Base-by-base conservation (phyloP, 2,888 invertebrate genomes). In the Doris montereyensis region DNA sequence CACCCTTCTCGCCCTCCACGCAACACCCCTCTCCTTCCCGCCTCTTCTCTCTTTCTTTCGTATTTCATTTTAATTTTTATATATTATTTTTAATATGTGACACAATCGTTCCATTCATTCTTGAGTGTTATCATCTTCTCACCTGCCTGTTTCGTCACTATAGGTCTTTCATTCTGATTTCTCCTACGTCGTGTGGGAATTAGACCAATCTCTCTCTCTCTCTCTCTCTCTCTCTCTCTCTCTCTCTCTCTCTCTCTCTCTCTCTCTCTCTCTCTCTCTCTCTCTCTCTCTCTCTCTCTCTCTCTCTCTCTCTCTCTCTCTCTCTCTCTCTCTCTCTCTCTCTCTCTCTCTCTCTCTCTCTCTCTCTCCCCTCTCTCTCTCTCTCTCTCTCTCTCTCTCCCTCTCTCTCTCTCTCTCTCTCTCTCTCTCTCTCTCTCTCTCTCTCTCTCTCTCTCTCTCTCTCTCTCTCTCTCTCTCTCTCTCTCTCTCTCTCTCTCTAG, bases 261-360 rank as follows among this genome's bases (percentile, higher is more conserved):
- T 10, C 52, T 10, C 52, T 10, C 52, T 10, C 52, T 10, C 52
- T 10, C 52, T 10, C 52, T 10, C 5, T 10, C 52, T 10, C 52
- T 10, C 52, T 10, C 52, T 41, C 52, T 10, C 52, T 41, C 52
- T 41, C 52, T 41, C 52, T 41, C 52, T 41, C 8, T 41, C 52
- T 41, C 52, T 41, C 52, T 41, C 52, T 17, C 52, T 17, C 52
- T 10, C 52, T 17, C 52, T 41, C 52, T 41, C 52, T 41, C 52
- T 41, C 52, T 41, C 52, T 41, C 5, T 41, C 52, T 41, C 52
- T 41, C 52, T 41, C 30, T 68, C 68, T 68, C 32, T 30, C 32
- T 68, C 32, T 28, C 32, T 68, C 68, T 68, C 32, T 30, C 68
- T 41, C 52, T 41, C 52, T 41, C 52, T 41, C 52, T 41, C 52